Conservation (phyloP, 2,888 invertebrate genomes). For the Nomada lathburiana region DNA sequence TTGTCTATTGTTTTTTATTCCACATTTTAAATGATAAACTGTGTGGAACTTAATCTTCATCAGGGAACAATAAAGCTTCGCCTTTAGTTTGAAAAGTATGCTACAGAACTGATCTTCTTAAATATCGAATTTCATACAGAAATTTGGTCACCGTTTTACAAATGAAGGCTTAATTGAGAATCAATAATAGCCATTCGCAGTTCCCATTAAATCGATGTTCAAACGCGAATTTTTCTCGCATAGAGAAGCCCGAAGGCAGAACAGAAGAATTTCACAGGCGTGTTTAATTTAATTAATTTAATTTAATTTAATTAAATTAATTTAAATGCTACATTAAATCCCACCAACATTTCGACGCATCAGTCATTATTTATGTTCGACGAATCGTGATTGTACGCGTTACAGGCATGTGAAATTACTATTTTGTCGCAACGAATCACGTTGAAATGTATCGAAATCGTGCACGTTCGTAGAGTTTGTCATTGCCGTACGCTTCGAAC, state of each 20-base stretch:
- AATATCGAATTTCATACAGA: not conserved
- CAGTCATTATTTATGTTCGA: not conserved
- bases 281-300: no score
- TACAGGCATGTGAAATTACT: not conserved
- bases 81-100: not conserved
- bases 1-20: not conserved
- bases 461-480: not conserved
- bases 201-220: constrained; percentile 4
- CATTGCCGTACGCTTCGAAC: not conserved
- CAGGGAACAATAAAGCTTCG: constrained; percentile 1
- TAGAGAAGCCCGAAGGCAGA: not conserved
- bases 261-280: not conserved
- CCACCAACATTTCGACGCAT: not conserved
- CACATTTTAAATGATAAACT: not conserved
- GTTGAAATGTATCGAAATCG: not conserved
- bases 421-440: not conserved
- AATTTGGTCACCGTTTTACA: not conserved
- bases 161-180: constrained; percentile 7
- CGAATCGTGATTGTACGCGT: not conserved
- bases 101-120: not conserved
- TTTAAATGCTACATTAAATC: constrained; percentile 3
- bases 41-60: not conserved
- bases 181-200: not conserved
- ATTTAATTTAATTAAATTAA: no score
- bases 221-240: constrained; percentile 6